Conservation (phyloP, 1,140 invertebrate species). For the Drosophila quadrilineata region DNA sequence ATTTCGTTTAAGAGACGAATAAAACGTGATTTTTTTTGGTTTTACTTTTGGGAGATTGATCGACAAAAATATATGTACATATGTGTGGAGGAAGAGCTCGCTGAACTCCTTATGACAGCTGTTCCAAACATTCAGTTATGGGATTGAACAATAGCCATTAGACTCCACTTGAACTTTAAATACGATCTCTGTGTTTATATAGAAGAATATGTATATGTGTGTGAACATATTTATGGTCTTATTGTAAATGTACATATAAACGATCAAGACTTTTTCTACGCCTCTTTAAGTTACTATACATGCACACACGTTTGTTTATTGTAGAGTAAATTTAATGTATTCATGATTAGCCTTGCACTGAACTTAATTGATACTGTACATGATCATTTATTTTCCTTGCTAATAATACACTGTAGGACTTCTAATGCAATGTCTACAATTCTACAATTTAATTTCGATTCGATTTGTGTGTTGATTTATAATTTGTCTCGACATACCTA, state of each 20-base stretch:
- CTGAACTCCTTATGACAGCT: not conserved
- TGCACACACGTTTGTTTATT: not conserved
- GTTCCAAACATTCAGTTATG: constrained; percentile 1
- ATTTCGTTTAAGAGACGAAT: not conserved
- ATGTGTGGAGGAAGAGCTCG: not conserved
- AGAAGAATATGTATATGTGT: too few relatives aligned
- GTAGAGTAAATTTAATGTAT: not conserved
- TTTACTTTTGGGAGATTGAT: too few relatives aligned
- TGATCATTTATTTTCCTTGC: not conserved
- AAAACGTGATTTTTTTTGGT: not conserved
- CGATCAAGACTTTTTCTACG: constrained; percentile 13
- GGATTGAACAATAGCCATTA: constrained; percentile 16
- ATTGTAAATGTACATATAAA: constrained; percentile 19
- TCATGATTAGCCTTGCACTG: constrained; percentile 26
- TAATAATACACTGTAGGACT: constrained; percentile 24
- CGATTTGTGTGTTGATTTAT: constrained; percentile 30
- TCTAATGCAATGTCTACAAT: constrained; percentile 25
- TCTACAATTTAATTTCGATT: constrained; percentile 15
- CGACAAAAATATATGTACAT: not conserved
- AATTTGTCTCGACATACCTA: constrained; percentile 21
- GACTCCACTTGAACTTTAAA: constrained; percentile 26
- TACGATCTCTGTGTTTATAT: constrained; percentile 11
- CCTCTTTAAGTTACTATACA: constrained; percentile 11
- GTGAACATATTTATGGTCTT: constrained; percentile 2
- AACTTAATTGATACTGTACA: constrained; percentile 25